Evolutionary conservation across 2,113 vertebrate genomes (phyloP), one percentile per base, ranked within the genome.

Genomic region (Steatornis caripensis): DNA sequence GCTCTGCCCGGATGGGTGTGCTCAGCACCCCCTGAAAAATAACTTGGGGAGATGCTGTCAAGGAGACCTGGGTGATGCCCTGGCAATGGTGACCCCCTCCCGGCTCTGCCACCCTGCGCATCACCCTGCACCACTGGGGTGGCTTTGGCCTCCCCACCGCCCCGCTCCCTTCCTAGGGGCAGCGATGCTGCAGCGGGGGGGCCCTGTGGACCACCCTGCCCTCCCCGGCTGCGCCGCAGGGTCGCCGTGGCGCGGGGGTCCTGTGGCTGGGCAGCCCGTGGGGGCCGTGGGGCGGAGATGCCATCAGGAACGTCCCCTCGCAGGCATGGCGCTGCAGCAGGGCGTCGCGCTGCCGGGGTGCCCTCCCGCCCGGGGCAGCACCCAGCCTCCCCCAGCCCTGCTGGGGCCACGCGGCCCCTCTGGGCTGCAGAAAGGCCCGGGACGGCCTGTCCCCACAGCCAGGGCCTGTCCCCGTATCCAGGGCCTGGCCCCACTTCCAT

Each of bases 281-380:
- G 15, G 23, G 22, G 14, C 66, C 12, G 3, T 19, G 23, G 18
- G 3, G 5, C 19, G 30, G 53, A 9, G 54, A 27, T 39, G 45
- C 51, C n/a, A n/a, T 53, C 6, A 7, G 37, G 17, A 58, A 27
- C 1, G 26, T 82, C 41, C 34, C 45, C 45, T 51, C 37, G 34
- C 23, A 29, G 55, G 39, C 1, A 6, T 55, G 65, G 45, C 0
- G 2, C 71, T 58, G 61, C 16, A 9, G 53, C 16, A 37, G 45
- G 32, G 16, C 3, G 2, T 51, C 53, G 7, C 5, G 1, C 14
- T 18, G 6, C 26, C 0, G 2, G 20, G 36, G 20, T 30, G 32
- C 27, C 37, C 15, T 34, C 51, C 20, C 10, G 4, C 26, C 30
- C 15, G 11, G 48, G 19, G 39, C 34, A 74, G 48, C 48, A 37